Conservation (phyloP, 37 sponge, comb jelly and placozoan species). For the Aplysina aerophoba region DNA sequence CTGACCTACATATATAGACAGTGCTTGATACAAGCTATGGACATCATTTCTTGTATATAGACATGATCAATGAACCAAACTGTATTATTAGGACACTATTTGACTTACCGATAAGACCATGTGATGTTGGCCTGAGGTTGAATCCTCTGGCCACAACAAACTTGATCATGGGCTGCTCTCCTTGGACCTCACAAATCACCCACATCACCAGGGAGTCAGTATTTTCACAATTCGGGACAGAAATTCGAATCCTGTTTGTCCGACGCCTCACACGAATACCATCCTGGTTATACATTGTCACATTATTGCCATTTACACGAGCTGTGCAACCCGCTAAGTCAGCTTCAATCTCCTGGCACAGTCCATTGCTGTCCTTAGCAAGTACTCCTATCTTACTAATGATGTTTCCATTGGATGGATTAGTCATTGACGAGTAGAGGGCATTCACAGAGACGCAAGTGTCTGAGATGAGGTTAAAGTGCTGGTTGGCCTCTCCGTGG, state of each 20-base stretch:
- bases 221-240: slow-evolving; percentile 78
- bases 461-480: slow-evolving; percentile 26
- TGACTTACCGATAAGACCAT: slow-evolving; percentile 80
- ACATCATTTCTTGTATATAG: too few relatives aligned
- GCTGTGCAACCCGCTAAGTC: slow-evolving; percentile 53
- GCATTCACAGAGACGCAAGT: slow-evolving; percentile 26
- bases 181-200: slow-evolving; percentile 51
- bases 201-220: slow-evolving; percentile 71
- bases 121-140: slow-evolving; percentile 70
- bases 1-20: slow-evolving; percentile 74
- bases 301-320: neutral
- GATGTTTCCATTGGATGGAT: slow-evolving; percentile 40
- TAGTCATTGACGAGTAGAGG: neutral
- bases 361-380: slow-evolving; percentile 38
- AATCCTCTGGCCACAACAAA: slow-evolving; percentile 63
- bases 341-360: slow-evolving; percentile 43
- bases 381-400: slow-evolving; percentile 52
- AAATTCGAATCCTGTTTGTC: slow-evolving; percentile 44
- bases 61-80: too few relatives aligned
- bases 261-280: slow-evolving; percentile 26
- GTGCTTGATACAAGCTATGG: too few relatives aligned
- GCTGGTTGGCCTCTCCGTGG: neutral
- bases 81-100: too few relatives aligned
- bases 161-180: slow-evolving; percentile 48
- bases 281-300: neutral